Percentiles rank a stretch among this genome's conserved stretches.
Evolutionary conservation across 2,797 vertebrate species (phyloP).

Genomic region (Hemibagrus guttatus): DNA sequence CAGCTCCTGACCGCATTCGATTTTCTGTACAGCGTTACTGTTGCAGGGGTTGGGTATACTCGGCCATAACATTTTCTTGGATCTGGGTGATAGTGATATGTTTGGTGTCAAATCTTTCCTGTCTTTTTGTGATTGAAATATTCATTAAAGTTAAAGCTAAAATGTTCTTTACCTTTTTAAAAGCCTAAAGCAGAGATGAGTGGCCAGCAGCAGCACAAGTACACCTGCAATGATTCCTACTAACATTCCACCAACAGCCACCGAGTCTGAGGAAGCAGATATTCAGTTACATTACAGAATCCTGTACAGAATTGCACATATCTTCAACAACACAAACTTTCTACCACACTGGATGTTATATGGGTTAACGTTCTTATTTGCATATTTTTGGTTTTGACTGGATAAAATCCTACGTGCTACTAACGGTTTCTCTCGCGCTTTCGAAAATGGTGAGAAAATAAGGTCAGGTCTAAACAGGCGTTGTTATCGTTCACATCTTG

Average conservation of each 20-base stretch:
- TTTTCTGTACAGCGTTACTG: slow-evolving; percentile 78
- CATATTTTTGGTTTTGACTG: no score
- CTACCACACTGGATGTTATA: no score
- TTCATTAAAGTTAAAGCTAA: no score
- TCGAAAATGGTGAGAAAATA: no score
- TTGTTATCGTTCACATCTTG: no score
- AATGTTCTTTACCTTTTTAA: slow-evolving; percentile 65
- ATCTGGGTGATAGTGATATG: slow-evolving; percentile 62
- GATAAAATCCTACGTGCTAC: no score
- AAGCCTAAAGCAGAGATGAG: slow-evolving; percentile 52
- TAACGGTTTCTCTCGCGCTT: no score
- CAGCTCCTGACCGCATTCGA: slow-evolving; percentile 59
- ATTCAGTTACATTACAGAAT: not conserved
- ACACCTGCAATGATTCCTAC: slow-evolving; percentile 27
- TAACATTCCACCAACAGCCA: slow-evolving; percentile 17
- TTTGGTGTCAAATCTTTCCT: not conserved
- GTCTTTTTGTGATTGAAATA: not conserved
- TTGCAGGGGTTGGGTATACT: slow-evolving; percentile 79
- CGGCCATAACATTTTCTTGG: slow-evolving; percentile 75
- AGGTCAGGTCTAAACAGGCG: no score
- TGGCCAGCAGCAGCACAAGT: slow-evolving; percentile 49
- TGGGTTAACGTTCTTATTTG: no score
- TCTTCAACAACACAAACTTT: no score
- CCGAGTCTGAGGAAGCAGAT: slow-evolving; percentile 36
- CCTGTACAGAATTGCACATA: not conserved